Evolutionary conservation across 1,140 invertebrate genomes (phyloP).

Genomic region (Drosophila sp.): DNA sequence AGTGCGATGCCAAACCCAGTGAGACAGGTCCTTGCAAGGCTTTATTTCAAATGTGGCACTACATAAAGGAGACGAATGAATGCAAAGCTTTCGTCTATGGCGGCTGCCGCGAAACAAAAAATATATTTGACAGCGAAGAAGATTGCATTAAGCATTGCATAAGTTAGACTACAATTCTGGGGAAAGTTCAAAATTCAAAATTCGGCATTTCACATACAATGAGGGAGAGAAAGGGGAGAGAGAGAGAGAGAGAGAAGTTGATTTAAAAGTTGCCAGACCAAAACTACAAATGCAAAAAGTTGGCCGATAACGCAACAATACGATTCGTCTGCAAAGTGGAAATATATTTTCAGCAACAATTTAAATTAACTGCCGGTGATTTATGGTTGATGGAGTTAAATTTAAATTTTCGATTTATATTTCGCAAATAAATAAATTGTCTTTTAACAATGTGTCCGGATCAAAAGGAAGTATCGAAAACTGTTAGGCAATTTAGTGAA

Average conservation of each 20-base stretch:
- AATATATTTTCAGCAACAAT: constrained; percentile 38
- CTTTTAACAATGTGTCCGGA: neutral
- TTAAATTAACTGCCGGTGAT: constrained; percentile 31
- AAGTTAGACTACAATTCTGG: neutral
- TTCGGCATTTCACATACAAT: no score
- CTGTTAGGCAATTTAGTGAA: neutral
- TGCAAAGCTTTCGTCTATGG: constrained; percentile 50
- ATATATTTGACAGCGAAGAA: constrained; percentile 38
- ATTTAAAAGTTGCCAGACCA: constrained; percentile 19
- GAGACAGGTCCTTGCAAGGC: constrained; percentile 45
- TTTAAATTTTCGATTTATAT: neutral
- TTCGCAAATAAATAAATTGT: neutral
- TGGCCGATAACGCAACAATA: constrained; percentile 5
- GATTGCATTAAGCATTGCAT: constrained; percentile 38
- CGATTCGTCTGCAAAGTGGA: constrained; percentile 55
- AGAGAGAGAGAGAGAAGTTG: neutral
- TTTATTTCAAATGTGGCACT: constrained; percentile 46
- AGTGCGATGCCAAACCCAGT: constrained; percentile 40
- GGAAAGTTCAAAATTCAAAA: neutral
- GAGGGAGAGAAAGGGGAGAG: neutral
- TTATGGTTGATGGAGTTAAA: constrained; percentile 16
- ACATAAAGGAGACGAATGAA: neutral
- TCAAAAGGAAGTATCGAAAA: constrained; percentile 17
- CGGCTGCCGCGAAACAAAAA: constrained; percentile 40
- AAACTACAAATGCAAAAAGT: neutral